Conservation (phyloP, 2,113 vertebrate genomes). For the Eurystomus gularis region DNA sequence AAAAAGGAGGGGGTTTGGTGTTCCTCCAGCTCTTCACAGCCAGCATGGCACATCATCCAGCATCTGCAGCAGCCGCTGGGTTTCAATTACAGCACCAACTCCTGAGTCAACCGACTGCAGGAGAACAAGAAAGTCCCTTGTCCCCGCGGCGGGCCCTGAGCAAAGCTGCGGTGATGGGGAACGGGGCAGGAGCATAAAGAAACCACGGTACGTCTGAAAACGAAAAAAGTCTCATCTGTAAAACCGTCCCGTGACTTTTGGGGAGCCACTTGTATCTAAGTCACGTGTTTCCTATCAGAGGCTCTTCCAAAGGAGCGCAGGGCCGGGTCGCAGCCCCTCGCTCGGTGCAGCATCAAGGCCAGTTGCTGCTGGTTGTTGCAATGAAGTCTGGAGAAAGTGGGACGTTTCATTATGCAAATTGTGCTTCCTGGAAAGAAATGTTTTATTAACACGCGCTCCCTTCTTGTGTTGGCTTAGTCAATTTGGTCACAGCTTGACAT, state of each 20-base stretch:
- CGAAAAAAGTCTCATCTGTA: background rate
- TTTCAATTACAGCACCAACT: conserved; percentile 44
- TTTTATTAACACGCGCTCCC: conserved; percentile 17
- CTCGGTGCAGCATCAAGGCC: accelerated
- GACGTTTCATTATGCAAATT: conserved; percentile 22
- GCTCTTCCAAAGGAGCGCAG: background rate
- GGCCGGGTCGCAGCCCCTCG: accelerated
- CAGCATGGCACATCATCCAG: background rate
- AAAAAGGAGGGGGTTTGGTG: background rate
- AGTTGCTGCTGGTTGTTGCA: accelerated
- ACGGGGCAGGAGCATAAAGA: background rate
- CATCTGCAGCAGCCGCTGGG: too few species aligned
- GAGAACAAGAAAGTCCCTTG: conserved; percentile 21
- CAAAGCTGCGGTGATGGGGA: background rate
- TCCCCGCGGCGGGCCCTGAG: background rate
- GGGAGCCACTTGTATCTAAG: background rate
- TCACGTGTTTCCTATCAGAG: background rate
- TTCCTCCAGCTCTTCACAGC: background rate
- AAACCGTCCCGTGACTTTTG: background rate
- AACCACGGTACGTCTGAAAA: accelerated
- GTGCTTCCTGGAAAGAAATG: conserved; percentile 59
- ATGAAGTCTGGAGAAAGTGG: background rate
- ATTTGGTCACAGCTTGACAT: conserved; percentile 65
- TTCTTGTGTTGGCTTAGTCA: conserved; percentile 38
- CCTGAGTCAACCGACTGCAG: background rate